Evolutionary conservation across 1,140 invertebrate genomes (phyloP), one percentile per base, ranked within the genome.

Genomic region (Neoseiulus cucumeris): DNA sequence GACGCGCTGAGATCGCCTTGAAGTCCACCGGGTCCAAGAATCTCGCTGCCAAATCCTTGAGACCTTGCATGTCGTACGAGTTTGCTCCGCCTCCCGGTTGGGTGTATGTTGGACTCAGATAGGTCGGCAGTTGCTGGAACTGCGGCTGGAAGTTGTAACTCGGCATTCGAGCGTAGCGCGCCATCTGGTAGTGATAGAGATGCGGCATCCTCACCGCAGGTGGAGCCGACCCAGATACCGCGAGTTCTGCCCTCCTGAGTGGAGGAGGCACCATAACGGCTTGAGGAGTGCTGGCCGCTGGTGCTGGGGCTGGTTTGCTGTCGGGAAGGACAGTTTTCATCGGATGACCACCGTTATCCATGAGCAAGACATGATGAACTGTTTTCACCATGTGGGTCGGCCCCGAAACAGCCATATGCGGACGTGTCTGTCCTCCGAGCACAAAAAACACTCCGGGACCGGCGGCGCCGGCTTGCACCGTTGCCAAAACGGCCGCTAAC

Each of bases 331-430:
- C 25, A n/a, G 14, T 25, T 20, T 59, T 59, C 22, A 25, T 17
- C 51, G 33, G 25, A 33, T 59, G 51, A 25, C 22, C 22, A 29
- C 51, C 22, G 22, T 59, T 59, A 25, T 59, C 1, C 51, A 59
- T 59, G 22, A 59, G 51, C 51, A 59, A 29, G 12, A 59, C 51
- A 25, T 59, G 51, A 25, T 59, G 51, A 25, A 25, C 22, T 17
- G 51, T 59, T 33, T 59, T 59, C 25, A 59, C 51, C 51, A 59
- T 59, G 51, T 59, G 51, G 25, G 51, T 59, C 22, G 51, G 51
- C 1, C 51, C 51, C 1, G 51, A 59, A 17, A 59, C 51, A 59
- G 51, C 14, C 51, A 59, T 59, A 20, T 59, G 51, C 14, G 51
- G 33, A 14, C 51, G 51, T 12, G 25, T 25, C 22, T n/a, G 51